Evolutionary conservation across 2,113 vertebrate species (phyloP).

Genomic region (Corvus cornix): DNA sequence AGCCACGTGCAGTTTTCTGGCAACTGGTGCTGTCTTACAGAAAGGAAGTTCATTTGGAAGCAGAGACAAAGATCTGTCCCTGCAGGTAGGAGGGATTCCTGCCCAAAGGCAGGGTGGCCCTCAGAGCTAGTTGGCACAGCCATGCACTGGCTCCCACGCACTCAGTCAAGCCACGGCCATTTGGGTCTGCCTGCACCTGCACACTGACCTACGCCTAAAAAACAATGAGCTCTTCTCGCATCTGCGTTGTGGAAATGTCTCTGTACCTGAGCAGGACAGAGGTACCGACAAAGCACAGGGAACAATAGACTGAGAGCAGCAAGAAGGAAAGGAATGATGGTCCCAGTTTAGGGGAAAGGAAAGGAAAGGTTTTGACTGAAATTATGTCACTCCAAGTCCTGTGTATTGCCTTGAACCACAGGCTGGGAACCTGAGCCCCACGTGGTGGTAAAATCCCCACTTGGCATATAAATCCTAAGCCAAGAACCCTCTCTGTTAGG

Average conservation of each 20-base stretch:
- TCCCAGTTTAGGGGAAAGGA: not conserved
- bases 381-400: accelerated
- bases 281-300: not conserved
- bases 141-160: accelerated
- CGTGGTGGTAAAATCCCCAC: not conserved
- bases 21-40: not conserved
- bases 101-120: not conserved
- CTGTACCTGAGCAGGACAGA: not conserved
- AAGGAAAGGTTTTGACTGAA: not conserved
- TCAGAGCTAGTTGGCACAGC: not conserved
- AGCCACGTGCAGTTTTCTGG: conserved; percentile 17
- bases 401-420: not conserved
- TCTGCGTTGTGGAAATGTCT: accelerated
- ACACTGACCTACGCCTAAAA: not conserved
- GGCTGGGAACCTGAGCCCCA: not conserved
- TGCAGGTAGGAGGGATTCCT: not conserved
- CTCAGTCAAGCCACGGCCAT: accelerated
- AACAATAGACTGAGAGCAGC: not conserved
- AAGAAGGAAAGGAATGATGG: not conserved
- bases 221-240: accelerated
- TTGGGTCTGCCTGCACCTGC: not conserved
- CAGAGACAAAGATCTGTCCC: not conserved
- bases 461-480: not conserved
- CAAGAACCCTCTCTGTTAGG: not conserved
- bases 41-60: not conserved